Conservation (phyloP, 2,888 invertebrate species). For the Arrhopalites spinosus region DNA sequence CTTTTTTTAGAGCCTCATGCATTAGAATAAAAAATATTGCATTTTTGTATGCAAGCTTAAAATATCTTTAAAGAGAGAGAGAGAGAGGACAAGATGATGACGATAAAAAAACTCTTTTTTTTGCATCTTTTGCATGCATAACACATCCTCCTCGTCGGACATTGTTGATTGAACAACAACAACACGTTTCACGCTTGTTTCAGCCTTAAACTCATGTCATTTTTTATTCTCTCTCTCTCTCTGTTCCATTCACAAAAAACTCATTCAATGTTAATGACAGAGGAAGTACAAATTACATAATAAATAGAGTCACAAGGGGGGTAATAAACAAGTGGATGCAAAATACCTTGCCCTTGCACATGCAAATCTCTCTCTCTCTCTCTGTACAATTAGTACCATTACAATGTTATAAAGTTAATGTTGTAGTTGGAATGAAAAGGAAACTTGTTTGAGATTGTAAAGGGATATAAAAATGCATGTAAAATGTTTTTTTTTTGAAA, state of each 20-base stretch:
- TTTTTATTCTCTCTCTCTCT: constrained; percentile 12
- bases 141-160: too few relatives aligned
- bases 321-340: not conserved
- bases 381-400: too few relatives aligned
- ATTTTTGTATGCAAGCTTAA: not conserved
- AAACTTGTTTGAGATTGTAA: too few relatives aligned
- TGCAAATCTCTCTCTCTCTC: not conserved
- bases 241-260: not conserved
- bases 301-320: too few relatives aligned
- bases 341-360: too few relatives aligned
- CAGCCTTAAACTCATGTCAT: not conserved
- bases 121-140: not conserved
- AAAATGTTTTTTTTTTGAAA: not conserved
- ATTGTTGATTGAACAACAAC: not conserved
- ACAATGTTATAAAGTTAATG: too few relatives aligned
- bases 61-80: not conserved
- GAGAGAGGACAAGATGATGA: not conserved
- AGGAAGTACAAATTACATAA: not conserved
- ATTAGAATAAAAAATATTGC: not conserved
- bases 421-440: too few relatives aligned
- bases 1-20: not conserved
- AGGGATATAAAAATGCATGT: not conserved
- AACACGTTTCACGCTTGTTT: not conserved
- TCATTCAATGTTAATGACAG: not conserved
- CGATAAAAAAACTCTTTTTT: not conserved